These are phyloP conservation scores for Stegastes partitus DNA, from an alignment of 2,113 vertebrate genomes.

Conservation along the genomic window DNA sequence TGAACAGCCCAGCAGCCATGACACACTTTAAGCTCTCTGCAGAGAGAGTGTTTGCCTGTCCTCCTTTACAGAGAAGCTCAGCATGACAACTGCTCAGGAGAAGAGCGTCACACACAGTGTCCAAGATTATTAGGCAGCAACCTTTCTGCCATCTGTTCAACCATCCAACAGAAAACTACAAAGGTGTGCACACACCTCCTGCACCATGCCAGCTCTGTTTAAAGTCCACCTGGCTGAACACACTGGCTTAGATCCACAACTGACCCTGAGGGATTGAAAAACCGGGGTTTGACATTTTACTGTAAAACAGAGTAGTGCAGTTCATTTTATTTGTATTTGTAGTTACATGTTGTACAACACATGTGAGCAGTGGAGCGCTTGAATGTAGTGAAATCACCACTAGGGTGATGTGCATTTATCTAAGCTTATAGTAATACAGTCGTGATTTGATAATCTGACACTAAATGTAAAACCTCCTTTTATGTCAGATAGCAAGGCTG, in stretches of 20 bases:
- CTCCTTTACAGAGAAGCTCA: slow-evolving; percentile 28
- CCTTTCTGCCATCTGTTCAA: slow-evolving; percentile 60
- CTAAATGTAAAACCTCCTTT: too few relatives aligned
- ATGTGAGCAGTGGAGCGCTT: neutral
- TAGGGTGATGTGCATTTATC: neutral
- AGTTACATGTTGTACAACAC: neutral
- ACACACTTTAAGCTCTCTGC: slow-evolving; percentile 18
- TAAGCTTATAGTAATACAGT: neutral
- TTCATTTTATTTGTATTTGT: neutral
- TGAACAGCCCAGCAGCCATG: neutral
- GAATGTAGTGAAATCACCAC: neutral
- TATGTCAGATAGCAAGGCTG: too few relatives aligned
- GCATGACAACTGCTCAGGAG: slow-evolving; percentile 30
- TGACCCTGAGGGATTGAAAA: neutral
- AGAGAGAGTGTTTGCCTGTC: slow-evolving; percentile 7
- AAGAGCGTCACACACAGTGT: slow-evolving; percentile 32
- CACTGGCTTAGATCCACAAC: neutral
- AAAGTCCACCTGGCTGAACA: slow-evolving; percentile 36
- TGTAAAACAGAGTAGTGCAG: neutral
- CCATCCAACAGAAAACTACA: slow-evolving; percentile 33
- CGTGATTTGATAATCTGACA: too few relatives aligned
- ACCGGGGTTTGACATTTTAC: slow-evolving; percentile 13
- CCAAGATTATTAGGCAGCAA: slow-evolving; percentile 50
- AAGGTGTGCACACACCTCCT: slow-evolving; percentile 26
- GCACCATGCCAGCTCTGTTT: slow-evolving; percentile 38